A percentile compares a stretch with the other conserved stretches of the same genome.
These are phyloP conservation scores for Hermatobates lingyangjiaoensis DNA, from an alignment of 1,140 invertebrate genomes.

Conservation along the genomic window DNA sequence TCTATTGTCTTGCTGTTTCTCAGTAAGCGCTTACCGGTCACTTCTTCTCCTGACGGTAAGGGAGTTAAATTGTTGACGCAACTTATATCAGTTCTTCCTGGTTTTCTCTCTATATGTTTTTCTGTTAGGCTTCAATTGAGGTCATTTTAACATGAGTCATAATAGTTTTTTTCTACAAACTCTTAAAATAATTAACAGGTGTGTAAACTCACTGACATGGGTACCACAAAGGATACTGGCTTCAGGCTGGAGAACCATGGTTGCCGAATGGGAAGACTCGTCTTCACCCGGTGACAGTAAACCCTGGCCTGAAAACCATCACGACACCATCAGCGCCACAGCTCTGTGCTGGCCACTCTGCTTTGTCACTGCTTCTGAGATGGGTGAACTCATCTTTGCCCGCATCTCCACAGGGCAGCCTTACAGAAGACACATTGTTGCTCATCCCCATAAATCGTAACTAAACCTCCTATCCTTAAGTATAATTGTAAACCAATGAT, in stretches of 20 bases:
- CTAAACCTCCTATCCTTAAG: background rate
- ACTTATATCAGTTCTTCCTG: no score
- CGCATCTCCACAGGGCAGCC: constrained; percentile 47
- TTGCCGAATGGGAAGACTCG: constrained; percentile 46
- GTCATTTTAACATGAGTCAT: no score
- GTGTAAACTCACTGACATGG: constrained; percentile 20
- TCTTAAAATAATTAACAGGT: background rate
- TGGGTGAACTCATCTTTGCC: constrained; percentile 62
- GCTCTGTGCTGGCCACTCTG: constrained; percentile 33
- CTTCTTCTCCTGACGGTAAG: no score
- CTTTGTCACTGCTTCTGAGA: constrained; percentile 44
- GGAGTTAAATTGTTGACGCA: no score
- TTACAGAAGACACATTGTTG: constrained; percentile 24
- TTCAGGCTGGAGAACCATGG: constrained; percentile 44
- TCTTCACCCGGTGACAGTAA: constrained; percentile 31
- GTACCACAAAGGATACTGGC: constrained; percentile 36
- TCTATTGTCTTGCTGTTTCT: no score
- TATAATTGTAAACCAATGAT: no score
- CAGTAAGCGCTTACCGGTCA: no score
- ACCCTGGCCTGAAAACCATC: constrained; percentile 42
- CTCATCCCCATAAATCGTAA: constrained; percentile 2
- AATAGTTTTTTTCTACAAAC: no score
- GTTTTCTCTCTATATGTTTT: no score
- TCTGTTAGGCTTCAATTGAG: no score
- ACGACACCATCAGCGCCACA: constrained; percentile 47